These are phyloP conservation scores for Adelosebastes latens DNA, from an alignment of 2,797 vertebrate species.

Conservation along the genomic window DNA sequence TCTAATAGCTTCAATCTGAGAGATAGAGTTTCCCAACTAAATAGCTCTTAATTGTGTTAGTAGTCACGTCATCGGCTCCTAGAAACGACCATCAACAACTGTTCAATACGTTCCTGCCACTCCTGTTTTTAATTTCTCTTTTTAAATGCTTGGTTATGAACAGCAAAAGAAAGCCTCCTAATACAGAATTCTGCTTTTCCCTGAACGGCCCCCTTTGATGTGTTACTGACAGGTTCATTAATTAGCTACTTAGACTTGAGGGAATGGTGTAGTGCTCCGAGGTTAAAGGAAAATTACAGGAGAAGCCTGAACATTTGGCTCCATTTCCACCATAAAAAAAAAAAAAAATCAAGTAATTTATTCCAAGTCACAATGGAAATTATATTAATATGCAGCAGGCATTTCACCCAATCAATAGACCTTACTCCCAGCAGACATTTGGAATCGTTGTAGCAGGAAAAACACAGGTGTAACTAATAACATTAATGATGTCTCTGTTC, in stretches of 20 bases:
- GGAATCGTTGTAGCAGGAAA: neutral
- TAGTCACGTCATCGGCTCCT: neutral
- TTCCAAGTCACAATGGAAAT: neutral
- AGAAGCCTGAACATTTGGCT: neutral
- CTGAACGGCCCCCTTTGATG: neutral
- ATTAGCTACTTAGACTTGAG: conserved; percentile 14
- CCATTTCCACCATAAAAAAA: neutral
- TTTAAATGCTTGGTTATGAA: neutral
- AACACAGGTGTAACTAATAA: neutral
- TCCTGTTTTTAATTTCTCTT: neutral
- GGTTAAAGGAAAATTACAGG: neutral
- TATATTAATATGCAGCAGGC: neutral
- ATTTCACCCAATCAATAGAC: conserved; percentile 9
- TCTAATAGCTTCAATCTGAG: neutral
- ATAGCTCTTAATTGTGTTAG: neutral
- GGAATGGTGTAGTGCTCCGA: neutral
- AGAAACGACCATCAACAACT: neutral
- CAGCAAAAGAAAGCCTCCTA: neutral
- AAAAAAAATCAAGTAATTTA: neutral
- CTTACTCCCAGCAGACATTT: neutral
- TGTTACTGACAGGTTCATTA: conserved; percentile 36
- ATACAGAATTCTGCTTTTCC: neutral
- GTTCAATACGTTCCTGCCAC: neutral
- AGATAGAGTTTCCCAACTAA: neutral
- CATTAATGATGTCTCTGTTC: neutral